Evolutionary conservation across 2,888 invertebrate genomes (phyloP).

Genomic region (Terebella lapidaria): DNA sequence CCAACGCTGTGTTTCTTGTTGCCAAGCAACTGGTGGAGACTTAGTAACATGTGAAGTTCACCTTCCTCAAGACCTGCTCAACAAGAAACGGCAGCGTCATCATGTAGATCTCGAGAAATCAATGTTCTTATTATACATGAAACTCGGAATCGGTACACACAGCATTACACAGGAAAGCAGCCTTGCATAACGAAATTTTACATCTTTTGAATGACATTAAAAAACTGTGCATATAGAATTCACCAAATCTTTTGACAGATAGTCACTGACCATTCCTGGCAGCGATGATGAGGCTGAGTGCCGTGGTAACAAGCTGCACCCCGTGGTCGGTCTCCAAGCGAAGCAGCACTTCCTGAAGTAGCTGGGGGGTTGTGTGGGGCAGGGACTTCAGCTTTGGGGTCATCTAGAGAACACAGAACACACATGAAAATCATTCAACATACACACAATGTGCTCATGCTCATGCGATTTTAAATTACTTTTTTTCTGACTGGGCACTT

Average conservation of each 20-base stretch:
- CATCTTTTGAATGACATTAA: no score
- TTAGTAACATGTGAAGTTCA: conserved; percentile 38
- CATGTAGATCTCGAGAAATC: no score
- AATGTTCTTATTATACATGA: no score
- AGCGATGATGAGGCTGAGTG: conserved; percentile 40
- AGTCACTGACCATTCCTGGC: conserved; percentile 44
- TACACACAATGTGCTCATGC: not conserved
- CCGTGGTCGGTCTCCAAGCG: conserved; percentile 48
- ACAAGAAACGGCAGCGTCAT: no score
- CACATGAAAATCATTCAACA: not conserved
- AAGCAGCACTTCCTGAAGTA: conserved; percentile 43
- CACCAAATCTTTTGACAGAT: no score
- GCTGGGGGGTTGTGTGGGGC: conserved; percentile 42
- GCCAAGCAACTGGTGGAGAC: conserved; percentile 26
- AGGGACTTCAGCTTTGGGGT: conserved; percentile 42
- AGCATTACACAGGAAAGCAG: no score
- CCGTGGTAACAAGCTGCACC: conserved; percentile 26
- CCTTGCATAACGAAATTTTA: no score
- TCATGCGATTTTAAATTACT: no score
- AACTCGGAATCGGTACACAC: no score
- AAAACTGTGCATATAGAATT: no score
- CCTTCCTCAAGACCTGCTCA: conserved; percentile 34
- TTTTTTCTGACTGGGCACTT: no score
- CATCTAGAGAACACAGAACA: conserved; percentile 29
- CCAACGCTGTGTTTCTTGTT: conserved; percentile 23